Evolutionary conservation across 1,140 invertebrate species (phyloP), one percentile per base, ranked within the genome.

Genomic region (Lethrus apterus): DNA sequence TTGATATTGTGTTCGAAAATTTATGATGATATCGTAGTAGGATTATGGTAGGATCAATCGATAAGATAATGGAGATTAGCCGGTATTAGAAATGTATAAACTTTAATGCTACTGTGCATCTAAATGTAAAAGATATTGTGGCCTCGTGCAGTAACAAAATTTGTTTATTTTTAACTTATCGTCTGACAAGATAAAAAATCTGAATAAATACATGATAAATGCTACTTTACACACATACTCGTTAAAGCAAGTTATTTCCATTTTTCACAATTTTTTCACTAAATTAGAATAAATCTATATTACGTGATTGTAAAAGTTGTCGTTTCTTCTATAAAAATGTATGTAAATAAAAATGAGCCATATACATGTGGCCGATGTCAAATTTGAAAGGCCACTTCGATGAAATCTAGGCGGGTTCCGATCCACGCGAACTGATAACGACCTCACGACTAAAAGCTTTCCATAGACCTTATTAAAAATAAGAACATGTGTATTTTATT

Each of bases 321-420:
- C 35, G 35, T 38, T 38, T 38, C 35, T 38, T 21, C 35, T 23
- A 21, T 38, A 38, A 38, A 38, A 38, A 21, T 38, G 35, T 47
- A 55, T 57, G 46, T 52, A 55, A 54, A 57, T 54, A 58, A 56
- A 60, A 57, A 56, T 53, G 42, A 56, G 48, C 47, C 48, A 44
- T 51, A 55, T 57, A 56, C 55, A 60, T 58, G 54, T 57, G 51
- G 50, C 50, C 45, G 54, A 52, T 58, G 58, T 60, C 54, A 60
- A 60, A 60, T 56, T 58, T 58, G 54, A 60, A 58, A 58, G 58
- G 57, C 58, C 56, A 58, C 50, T 57, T 56, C 53, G 61, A 61
- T 58, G 55, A 46, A 59, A 61, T 63, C 61, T 60, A 34, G 51
- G 44, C 17, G 40, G 44, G 45, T 42, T 46, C 48, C 46, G 60